These are phyloP conservation scores for Geococcyx californianus DNA, from an alignment of 2,113 vertebrate genomes.

Conservation along the genomic window DNA sequence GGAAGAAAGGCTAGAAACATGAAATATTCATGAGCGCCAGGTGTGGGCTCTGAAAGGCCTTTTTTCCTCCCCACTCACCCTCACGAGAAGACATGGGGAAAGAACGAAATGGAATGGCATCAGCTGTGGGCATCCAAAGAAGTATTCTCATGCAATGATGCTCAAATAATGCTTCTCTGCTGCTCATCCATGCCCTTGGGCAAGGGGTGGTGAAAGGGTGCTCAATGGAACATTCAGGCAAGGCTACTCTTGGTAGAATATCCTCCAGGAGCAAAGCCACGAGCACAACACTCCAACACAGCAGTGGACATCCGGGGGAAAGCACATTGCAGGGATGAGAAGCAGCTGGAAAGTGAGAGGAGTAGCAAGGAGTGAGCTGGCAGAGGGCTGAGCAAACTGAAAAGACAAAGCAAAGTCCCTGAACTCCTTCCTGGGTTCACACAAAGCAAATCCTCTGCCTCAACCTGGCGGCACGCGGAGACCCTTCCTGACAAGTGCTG, in stretches of 20 bases:
- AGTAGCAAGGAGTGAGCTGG: not conserved
- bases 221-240: fast-evolving
- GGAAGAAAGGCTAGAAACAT: constrained; percentile 48
- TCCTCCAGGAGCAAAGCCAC: not conserved
- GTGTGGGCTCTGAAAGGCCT: not conserved
- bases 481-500: not conserved
- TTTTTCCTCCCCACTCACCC: not conserved
- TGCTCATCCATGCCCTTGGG: not conserved
- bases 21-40: constrained; percentile 60
- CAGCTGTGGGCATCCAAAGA: not conserved
- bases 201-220: not conserved
- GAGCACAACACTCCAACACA: not conserved
- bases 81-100: not conserved
- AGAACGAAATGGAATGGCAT: not conserved
- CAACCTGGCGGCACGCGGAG: not conserved
- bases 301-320: fast-evolving
- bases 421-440: not conserved
- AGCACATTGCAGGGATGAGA: not conserved
- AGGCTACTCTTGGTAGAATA: not conserved
- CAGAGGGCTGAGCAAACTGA: not conserved
- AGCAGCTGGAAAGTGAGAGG: not conserved
- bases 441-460: not conserved
- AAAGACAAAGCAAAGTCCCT: not conserved
- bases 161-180: not conserved
- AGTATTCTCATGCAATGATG: not conserved